phyloP scores from a whole-genome alignment of 2,797 vertebrate species.

The Cynodonichthys magdalenae region DNA sequence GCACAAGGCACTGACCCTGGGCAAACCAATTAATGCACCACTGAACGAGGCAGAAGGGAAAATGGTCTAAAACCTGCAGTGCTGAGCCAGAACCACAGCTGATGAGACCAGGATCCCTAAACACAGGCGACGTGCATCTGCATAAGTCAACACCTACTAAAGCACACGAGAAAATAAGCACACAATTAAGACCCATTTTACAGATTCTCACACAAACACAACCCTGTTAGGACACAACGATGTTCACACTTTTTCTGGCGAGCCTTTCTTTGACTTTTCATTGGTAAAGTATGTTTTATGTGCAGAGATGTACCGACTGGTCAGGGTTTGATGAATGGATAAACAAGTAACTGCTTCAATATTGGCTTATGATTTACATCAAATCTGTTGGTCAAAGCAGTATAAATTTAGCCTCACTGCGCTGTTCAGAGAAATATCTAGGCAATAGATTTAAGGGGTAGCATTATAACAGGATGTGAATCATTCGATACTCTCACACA shows the following conservation, averaged over 20 bases:
- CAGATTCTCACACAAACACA: conserved; percentile 28
- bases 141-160: conserved; percentile 58
- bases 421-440: conserved; percentile 19
- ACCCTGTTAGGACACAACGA: conserved; percentile 36
- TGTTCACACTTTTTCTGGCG: conserved; percentile 31
- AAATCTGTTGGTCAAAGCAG: conserved; percentile 27
- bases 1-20: conserved; percentile 33
- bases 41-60: conserved; percentile 40
- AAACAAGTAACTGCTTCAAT: conserved; percentile 65
- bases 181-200: conserved; percentile 22
- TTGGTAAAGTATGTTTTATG: conserved; percentile 54
- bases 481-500: conserved; percentile 35
- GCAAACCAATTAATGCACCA: conserved; percentile 55
- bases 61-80: conserved; percentile 18
- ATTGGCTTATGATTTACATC: conserved; percentile 58
- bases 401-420: conserved; percentile 27
- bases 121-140: conserved; percentile 58
- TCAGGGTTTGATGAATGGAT: conserved; percentile 58
- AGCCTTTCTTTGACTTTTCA: conserved; percentile 35
- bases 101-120: conserved; percentile 62
- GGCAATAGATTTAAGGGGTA: conserved; percentile 16
- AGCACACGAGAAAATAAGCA: conserved; percentile 39
- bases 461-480: conserved; percentile 39
- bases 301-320: conserved; percentile 42
- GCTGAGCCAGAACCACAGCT: conserved; percentile 52